A percentile compares a stretch with the other conserved stretches of the same genome.
Conservation (phyloP, 2,113 vertebrate species). For the Neolamprologus cancellatus region DNA sequence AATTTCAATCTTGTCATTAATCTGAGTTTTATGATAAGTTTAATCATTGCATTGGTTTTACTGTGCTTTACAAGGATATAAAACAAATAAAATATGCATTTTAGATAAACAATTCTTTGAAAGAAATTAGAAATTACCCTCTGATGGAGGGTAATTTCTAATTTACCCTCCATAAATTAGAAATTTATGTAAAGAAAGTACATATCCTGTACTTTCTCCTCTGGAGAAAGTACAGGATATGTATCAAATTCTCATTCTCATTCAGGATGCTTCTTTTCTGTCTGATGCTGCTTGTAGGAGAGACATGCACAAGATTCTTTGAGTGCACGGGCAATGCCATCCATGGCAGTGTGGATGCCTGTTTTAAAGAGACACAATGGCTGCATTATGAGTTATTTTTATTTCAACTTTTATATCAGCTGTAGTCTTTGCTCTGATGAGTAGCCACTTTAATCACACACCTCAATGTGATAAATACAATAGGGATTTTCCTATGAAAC, state of each 20-base stretch:
- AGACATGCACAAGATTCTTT: neutral
- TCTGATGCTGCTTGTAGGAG: neutral
- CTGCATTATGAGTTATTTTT: neutral
- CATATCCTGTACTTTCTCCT: too few relatives aligned
- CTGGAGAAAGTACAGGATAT: neutral
- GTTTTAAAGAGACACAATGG: neutral
- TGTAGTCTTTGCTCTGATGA: neutral
- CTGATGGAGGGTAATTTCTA: neutral
- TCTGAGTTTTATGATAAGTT: neutral
- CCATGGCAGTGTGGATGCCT: neutral
- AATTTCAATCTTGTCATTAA: neutral
- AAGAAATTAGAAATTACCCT: neutral
- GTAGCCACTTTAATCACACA: neutral
- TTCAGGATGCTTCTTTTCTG: neutral
- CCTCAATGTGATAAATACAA: neutral
- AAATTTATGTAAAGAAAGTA: too few relatives aligned
- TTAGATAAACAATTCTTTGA: neutral
- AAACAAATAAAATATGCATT: neutral
- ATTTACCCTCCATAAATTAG: too few relatives aligned
- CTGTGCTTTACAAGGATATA: neutral
- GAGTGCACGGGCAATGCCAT: neutral
- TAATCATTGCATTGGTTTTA: neutral
- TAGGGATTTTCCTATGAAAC: neutral
- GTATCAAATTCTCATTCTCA: neutral
- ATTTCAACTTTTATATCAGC: neutral